A percentile compares a stretch with the other conserved stretches of the same genome.
phyloP scores from a whole-genome alignment of 2,888 invertebrate genomes.

The Heliconius ismenius region DNA sequence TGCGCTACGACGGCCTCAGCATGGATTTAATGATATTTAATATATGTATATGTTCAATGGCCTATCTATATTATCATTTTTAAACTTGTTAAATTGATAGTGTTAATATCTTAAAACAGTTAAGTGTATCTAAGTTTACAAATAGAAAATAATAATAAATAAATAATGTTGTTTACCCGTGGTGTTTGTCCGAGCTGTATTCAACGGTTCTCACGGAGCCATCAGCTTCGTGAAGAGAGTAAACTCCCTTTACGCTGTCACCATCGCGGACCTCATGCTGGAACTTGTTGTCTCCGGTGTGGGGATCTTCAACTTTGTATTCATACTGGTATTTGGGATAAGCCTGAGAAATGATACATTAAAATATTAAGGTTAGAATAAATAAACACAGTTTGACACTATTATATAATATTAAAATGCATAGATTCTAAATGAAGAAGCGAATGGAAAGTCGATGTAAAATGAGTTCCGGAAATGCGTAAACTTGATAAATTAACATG shows the following conservation, averaged over 20 bases:
- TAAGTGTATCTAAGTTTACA: not conserved
- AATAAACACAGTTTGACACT: not conserved
- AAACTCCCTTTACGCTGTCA: constrained; percentile 84
- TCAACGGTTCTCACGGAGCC: constrained; percentile 83
- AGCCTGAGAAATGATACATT: constrained; percentile 55
- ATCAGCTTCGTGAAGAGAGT: constrained; percentile 82
- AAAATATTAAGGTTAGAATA: not conserved
- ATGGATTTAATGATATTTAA: not conserved
- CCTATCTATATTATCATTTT: not conserved
- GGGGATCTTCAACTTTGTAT: constrained; percentile 83
- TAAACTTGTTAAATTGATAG: not conserved
- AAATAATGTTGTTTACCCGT: constrained; percentile 67
- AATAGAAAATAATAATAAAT: not conserved
- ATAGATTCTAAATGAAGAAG: constrained; percentile 50
- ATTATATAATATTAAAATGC: constrained; percentile 2
- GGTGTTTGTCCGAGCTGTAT: constrained; percentile 82
- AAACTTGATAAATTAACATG: constrained; percentile 45
- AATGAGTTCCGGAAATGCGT: constrained; percentile 56
- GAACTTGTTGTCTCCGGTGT: constrained; percentile 84
- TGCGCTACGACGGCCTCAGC: no score
- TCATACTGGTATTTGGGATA: constrained; percentile 83
- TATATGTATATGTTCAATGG: not conserved
- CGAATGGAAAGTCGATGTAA: constrained; percentile 68
- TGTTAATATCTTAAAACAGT: not conserved
- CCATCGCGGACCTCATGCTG: constrained; percentile 83